Evolutionary conservation across 2,113 vertebrate species (phyloP).

Genomic region (Formicarius rufipectus): DNA sequence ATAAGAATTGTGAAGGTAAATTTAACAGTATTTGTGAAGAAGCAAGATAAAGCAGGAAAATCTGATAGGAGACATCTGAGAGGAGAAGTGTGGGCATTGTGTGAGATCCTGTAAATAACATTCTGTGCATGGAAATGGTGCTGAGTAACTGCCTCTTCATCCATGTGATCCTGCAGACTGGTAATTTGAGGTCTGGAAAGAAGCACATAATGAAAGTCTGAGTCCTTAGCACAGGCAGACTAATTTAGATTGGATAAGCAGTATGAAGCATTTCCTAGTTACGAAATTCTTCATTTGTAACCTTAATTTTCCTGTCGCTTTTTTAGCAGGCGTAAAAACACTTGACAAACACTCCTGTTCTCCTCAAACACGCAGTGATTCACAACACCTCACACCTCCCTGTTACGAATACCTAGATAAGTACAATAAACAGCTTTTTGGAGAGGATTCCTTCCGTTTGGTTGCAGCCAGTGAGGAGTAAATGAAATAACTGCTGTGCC

Average conservation of each 20-base stretch:
- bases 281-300: not conserved
- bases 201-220: not conserved
- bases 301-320: not conserved
- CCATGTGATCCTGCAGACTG: not conserved
- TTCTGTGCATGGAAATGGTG: not conserved
- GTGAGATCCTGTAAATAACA: slow-evolving; percentile 28
- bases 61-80: not conserved
- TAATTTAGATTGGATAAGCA: not conserved
- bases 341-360: not conserved
- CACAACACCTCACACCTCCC: not conserved
- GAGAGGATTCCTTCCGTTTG: not conserved
- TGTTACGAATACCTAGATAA: not conserved
- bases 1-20: slow-evolving; percentile 24
- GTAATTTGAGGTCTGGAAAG: not conserved
- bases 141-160: slow-evolving; percentile 22
- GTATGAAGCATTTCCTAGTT: not conserved
- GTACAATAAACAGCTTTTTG: not conserved
- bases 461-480: not conserved
- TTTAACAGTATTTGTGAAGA: slow-evolving; percentile 22
- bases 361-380: not conserved
- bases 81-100: slow-evolving; percentile 27
- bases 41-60: slow-evolving; percentile 4
- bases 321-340: not conserved
- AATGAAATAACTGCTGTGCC: not conserved
- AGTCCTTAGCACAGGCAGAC: not conserved